Evolutionary conservation across 2,888 invertebrate species (phyloP), one percentile per base, ranked within the genome.

Genomic region (Belgica antarctica): DNA sequence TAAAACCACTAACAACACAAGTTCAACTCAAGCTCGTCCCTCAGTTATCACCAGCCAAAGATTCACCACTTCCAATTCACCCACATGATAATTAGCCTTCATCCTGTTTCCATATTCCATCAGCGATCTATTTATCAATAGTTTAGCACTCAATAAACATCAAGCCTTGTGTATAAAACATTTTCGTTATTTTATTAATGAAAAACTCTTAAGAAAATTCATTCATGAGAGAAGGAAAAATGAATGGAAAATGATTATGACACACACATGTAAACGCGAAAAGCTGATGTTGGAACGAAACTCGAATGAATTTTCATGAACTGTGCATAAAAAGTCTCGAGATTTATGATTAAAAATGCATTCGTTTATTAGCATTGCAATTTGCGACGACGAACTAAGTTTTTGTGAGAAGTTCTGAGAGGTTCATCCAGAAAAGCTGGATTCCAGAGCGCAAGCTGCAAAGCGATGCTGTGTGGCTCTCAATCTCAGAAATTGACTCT

Each of bases 161-260:
- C 4, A 31, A 31, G 41, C 41, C 41, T 41, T 41, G 41, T 12
- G 41, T 41, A 41, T n/a, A 41, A 46, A 17, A 25, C 17, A 62
- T 31, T 28, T 34, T 27, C 17, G 15, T 27, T 66, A 22, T 62
- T 66, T 66, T 46, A 66, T 66, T 66, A 66, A 66, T 66, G 63
- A 66, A 66, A n/a, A 66, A 66, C 65, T 66, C 47, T 66, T 19
- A 28, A 61, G 65, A 27, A 36, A 27, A 47, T 47, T 66, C 65
- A 66, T 66, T 66, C 65, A 66, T 17, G 65, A 66, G 28, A 63
- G 63, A 17, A 22, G 46, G 31, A 63, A 63, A 24, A 46, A 1
- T 24, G 17, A 52, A 52, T 52, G 52, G 52, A 52, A 52, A 31
- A 52, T 3, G 22, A 8, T 52, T 52, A 10, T 15, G 4, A 31